Conservation (phyloP, 2,113 vertebrate species). For the Sturnira hondurensis region DNA sequence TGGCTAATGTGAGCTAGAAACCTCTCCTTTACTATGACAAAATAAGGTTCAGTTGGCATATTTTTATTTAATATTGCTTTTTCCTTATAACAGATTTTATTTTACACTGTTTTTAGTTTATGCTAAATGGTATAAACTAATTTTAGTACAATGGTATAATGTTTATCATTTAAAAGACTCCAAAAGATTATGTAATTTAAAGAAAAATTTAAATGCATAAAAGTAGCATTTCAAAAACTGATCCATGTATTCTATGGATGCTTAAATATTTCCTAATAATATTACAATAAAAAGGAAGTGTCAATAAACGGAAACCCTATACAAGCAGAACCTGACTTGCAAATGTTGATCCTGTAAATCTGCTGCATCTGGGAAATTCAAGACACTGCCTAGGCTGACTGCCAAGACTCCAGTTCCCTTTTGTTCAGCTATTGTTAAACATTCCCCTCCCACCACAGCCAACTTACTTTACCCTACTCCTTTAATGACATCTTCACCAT, state of each 20-base stretch:
- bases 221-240: neutral
- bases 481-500: neutral
- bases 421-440: neutral
- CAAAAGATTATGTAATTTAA: neutral
- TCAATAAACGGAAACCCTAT: neutral
- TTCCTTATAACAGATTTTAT: neutral
- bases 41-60: neutral
- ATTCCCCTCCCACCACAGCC: neutral
- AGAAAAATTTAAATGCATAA: neutral
- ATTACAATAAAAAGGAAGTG: neutral
- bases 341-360: neutral
- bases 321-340: neutral
- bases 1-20: neutral
- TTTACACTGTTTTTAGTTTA: conserved; percentile 10
- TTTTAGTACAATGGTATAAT: neutral
- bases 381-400: neutral
- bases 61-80: neutral
- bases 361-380: conserved; percentile 6
- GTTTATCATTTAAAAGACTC: conserved; percentile 2
- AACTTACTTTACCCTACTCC: neutral
- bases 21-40: neutral
- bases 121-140: neutral
- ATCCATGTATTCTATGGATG: neutral
- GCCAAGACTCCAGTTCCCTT: conserved; percentile 5
- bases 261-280: conserved; percentile 7